Base-by-base conservation (phyloP, 2,113 vertebrate species). In the Motacilla alba region DNA sequence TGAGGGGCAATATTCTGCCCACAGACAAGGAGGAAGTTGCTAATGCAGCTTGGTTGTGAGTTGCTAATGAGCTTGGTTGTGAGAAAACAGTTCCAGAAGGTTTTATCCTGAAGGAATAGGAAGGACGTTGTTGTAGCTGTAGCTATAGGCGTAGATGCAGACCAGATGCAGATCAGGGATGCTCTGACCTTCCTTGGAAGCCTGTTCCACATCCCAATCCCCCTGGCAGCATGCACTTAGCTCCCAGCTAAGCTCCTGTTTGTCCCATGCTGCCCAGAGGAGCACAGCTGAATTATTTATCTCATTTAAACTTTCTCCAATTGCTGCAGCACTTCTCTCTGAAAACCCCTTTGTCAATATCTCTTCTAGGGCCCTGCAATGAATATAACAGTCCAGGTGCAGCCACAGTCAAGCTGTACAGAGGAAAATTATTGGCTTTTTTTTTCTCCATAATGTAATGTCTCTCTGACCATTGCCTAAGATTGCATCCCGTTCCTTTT, bases 361-460 rank as follows among this genome's bases (percentile, higher is more conserved):
- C 23, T 64, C 60, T 63, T 84, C 56, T 35, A 52, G 37, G 72
- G 73, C 69, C 16, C 64, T 39, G 62, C 37, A 82, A 73, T 75
- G 76, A 52, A 58, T 82, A 12, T 30, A 75, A 87, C 43, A 92
- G 85, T 82, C 77, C 89, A 96, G 94, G 83, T 91, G 81, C 87
- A 64, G 89, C 31, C 86, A 84, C 15, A 73, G 66, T 23, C 60
- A 75, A 82, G 56, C 64, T 67, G 69, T 75, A 72, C 52, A 78
- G 41, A 84, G 62, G 47, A 78, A 91, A 92, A 89, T 94, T 70
- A 94, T 47, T 92, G 52, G 5, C 18, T 30, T 69, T 56, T 44
- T 53, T 30, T 27, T 11, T 28, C 35, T 89, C 37, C 5, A 19
- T 84, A 84, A 95, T 76, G 49, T 62, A 76, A 81, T 84, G 37